phyloP scores from a whole-genome alignment of 1,140 invertebrate species.

The Metaphire vulgaris region DNA sequence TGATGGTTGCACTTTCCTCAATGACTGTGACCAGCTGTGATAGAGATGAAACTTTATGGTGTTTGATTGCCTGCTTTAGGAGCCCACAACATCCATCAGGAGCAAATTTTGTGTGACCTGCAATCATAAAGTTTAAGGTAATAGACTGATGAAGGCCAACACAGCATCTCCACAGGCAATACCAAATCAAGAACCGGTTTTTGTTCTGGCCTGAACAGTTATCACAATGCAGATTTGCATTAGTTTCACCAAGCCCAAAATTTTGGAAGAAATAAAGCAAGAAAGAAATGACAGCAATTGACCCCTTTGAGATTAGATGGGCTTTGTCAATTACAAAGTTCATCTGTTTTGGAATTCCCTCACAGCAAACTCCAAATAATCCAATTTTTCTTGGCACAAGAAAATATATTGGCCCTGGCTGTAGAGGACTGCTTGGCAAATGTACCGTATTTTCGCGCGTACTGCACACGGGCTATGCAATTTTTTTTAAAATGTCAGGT shows the following conservation, averaged over 20 bases:
- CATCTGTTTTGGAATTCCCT: slow-evolving; percentile 32
- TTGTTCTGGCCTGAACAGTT: slow-evolving; percentile 39
- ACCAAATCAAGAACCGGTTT: slow-evolving; percentile 36
- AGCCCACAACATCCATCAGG: slow-evolving; percentile 39
- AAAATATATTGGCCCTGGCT: slow-evolving; percentile 37
- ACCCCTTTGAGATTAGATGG: slow-evolving; percentile 32
- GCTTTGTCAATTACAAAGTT: slow-evolving; percentile 34
- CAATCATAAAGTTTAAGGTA: slow-evolving; percentile 33
- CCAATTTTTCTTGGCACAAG: slow-evolving; percentile 33
- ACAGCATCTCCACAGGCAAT: slow-evolving; percentile 33
- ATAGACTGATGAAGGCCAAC: slow-evolving; percentile 29
- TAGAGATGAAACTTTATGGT: slow-evolving; percentile 16
- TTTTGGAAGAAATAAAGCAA: slow-evolving; percentile 34
- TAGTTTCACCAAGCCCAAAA: slow-evolving; percentile 34
- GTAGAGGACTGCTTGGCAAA: slow-evolving; percentile 30
- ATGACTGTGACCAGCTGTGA: slow-evolving; percentile 18
- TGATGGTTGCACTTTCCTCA: slow-evolving; percentile 5
- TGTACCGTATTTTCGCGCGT: too few relatives aligned
- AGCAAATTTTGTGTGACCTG: slow-evolving; percentile 39
- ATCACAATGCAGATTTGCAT: slow-evolving; percentile 34
- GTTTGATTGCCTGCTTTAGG: slow-evolving; percentile 32
- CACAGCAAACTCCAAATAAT: slow-evolving; percentile 36
- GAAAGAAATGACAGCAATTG: slow-evolving; percentile 35
- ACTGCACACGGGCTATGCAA: too few relatives aligned
- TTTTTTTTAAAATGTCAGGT: too few relatives aligned